These are phyloP conservation scores for Drosophila tani DNA, from an alignment of 1,140 invertebrate species.

Conservation along the genomic window DNA sequence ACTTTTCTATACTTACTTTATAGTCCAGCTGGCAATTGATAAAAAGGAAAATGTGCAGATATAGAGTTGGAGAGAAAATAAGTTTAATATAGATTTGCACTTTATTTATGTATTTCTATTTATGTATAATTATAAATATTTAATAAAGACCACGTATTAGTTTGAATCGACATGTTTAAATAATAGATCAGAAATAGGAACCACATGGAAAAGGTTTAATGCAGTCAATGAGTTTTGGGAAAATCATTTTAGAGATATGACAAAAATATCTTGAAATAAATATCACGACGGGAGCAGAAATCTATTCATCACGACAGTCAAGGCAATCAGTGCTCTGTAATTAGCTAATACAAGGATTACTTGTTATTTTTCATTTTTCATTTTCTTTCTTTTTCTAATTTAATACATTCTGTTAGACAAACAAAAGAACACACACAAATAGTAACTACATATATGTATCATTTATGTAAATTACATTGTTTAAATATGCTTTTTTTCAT, in stretches of 20 bases:
- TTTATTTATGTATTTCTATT: constrained; percentile 17
- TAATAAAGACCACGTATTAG: constrained; percentile 19
- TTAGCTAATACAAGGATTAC: constrained; percentile 10
- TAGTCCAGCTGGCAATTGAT: too few species aligned
- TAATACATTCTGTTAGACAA: constrained; percentile 26
- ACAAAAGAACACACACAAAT: constrained; percentile 28
- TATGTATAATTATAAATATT: constrained; percentile 19
- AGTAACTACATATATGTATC: constrained; percentile 34
- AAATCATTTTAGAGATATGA: constrained; percentile 14
- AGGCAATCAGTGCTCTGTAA: constrained; percentile 15
- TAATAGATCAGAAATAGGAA: constrained; percentile 4
- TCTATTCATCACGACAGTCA: constrained; percentile 18
- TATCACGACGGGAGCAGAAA: constrained; percentile 3
- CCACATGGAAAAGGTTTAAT: constrained; percentile 10
- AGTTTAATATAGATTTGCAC: constrained; percentile 1
- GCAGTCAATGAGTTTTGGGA: constrained; percentile 4
- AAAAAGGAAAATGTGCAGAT: too few species aligned
- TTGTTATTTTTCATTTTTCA: too few species aligned
- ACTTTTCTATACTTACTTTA: too few species aligned
- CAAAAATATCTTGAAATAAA: constrained; percentile 1
- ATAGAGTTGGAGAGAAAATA: background rate
- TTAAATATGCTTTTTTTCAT: constrained; percentile 31
- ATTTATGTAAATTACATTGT: constrained; percentile 27
- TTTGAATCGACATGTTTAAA: constrained; percentile 1
- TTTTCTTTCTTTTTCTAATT: constrained; percentile 5